Conservation (phyloP, 2,797 vertebrate species). For the Hydrolagus colliei region DNA sequence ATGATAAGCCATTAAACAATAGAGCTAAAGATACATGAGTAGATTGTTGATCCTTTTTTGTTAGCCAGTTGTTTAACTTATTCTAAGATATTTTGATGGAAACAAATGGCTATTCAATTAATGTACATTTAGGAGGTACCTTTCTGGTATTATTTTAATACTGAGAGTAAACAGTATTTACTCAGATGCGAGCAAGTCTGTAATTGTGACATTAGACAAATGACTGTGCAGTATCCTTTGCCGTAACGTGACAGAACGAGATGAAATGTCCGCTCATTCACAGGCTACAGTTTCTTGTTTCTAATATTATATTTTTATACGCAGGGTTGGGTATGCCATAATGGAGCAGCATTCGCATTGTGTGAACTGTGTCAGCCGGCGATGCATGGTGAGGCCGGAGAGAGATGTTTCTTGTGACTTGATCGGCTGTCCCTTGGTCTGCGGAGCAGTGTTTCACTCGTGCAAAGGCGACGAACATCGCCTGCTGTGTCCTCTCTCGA, state of each 20-base stretch:
- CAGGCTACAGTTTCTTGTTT: slow-evolving; percentile 17
- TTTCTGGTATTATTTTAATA: no score
- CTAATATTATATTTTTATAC: slow-evolving; percentile 43
- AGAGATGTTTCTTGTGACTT: slow-evolving; percentile 81
- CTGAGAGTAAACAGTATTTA: no score
- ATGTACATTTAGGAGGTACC: no score
- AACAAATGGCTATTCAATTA: no score
- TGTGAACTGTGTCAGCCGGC: slow-evolving; percentile 85
- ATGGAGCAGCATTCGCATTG: slow-evolving; percentile 93
- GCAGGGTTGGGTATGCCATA: slow-evolving; percentile 40
- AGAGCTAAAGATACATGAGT: neutral
- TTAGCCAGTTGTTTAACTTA: no score
- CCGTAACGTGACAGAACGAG: no score
- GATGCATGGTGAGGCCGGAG: slow-evolving; percentile 92
- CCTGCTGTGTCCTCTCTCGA: slow-evolving; percentile 83
- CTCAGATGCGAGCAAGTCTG: no score
- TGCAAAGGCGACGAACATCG: slow-evolving; percentile 89
- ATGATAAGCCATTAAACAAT: neutral
- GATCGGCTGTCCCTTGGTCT: slow-evolving; percentile 83
- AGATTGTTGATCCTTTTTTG: neutral
- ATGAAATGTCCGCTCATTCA: no score
- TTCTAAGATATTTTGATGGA: no score
- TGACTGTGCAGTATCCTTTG: no score
- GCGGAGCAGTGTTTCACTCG: slow-evolving; percentile 88
- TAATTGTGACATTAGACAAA: no score